Evolutionary conservation across 2,113 vertebrate species (phyloP), one percentile per base, ranked within the genome.

Genomic region (Origma solitaria): DNA sequence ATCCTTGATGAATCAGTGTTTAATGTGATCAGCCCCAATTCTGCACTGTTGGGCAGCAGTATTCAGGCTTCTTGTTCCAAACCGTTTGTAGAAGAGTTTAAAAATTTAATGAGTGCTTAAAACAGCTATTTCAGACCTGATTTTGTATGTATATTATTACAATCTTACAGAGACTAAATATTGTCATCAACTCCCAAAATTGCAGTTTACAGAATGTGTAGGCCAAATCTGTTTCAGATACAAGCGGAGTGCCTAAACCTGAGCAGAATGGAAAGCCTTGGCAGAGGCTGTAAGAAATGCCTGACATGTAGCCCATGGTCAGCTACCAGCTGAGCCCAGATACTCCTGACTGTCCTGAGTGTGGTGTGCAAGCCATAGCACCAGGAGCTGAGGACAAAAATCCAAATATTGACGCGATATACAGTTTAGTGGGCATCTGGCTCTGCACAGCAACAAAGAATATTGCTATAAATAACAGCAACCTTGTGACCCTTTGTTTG

Each of bases 321-420:
- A 51, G 47, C 33, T 62, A 37, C 64, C 76, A 60, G 33, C 57
- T 17, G 53, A 60, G 35, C 44, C 16, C 11, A 27, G 10, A 30
- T 20, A 17, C 50, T 82, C 54, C 71, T 19, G 47, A 57, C 42
- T 49, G 30, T 30, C 47, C 60, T 2, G n/a, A n/a, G n/a, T n/a
- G 0, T 4, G 1, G 10, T 3, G 0, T 27, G 18, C 49, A 49
- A 80, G 71, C 25, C n/a, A 45, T 58, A 57, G n/a, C 37, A 86
- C 50, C 65, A 24, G 62, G 72, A 60, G 22, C 45, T 45, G n/a
- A 16, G 64, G 35, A 47, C 79, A 50, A 23, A 80, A 35, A 60
- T 65, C n/a, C 42, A 76, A 45, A 22, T 60, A 44, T 27, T 81
- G 69, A 24, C 37, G 30, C 0, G 1, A 22, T 51, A 16, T n/a